Evolutionary conservation across 2,888 invertebrate genomes (phyloP), one percentile per base, ranked within the genome.

Genomic region (Eristalis tenax): DNA sequence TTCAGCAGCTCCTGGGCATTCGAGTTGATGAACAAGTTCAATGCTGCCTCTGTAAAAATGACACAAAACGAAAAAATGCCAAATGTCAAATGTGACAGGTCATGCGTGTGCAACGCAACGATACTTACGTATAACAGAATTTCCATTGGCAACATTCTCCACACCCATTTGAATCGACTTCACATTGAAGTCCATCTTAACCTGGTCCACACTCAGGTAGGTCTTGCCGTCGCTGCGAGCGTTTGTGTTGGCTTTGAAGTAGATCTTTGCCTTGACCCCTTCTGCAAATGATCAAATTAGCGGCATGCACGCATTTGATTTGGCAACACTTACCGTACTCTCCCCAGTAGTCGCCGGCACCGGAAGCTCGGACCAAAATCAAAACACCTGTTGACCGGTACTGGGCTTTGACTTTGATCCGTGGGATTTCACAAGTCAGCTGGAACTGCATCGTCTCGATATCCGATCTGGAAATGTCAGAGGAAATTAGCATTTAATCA

Each of bases 331-430:
- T 91, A 97, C 97, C 96, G 90, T 97, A 97, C 93, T 97, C 97
- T 78, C 97, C 97, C 97, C 97, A 97, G 92, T 97, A 97, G 91
- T 97, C 97, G 4, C 97, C 97, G 69, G 97, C 96, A 4, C 97
- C 97, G 0, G 97, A 96, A 8, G 97, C 97, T 89, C 96, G 95
- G 0, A 97, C 96, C 84, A 97, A 94, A 89, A 97, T 95, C 77
- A 97, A 94, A 8, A 97, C 95, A 8, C 97, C 97, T 8, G 96
- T 96, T 23, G 97, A 97, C 89, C 96, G 95, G 93, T 97, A 97
- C 90, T 96, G 95, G 0, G 97, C 97, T 90, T 94, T 95, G 5
- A 96, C 97, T 90, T 95, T 95, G 91, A 97, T 97, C 92, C 95
- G 96, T 6, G 97, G 97, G 89, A 97, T 96, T 91, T 95, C 96